These are phyloP conservation scores for Thomomys bottae DNA, from an alignment of 2,113 vertebrate species.

Conservation along the genomic window DNA sequence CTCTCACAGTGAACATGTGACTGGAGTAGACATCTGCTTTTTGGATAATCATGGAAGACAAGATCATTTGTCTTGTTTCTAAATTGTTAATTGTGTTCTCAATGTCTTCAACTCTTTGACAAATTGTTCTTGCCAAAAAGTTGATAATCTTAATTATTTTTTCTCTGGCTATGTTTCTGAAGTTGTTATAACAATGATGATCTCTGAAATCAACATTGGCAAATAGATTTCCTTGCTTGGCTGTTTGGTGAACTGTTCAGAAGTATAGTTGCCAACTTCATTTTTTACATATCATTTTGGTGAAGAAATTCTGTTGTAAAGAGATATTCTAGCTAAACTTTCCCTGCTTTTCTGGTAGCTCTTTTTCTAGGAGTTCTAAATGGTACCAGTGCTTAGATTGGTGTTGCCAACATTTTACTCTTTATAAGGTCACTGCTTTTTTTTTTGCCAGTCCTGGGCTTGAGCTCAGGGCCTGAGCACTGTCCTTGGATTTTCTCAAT, in stretches of 20 bases:
- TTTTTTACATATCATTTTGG: constrained; percentile 3
- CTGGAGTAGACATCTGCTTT: neutral
- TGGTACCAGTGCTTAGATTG: neutral
- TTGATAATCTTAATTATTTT: constrained; percentile 15
- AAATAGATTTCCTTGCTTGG: neutral
- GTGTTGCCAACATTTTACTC: neutral
- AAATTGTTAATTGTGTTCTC: neutral
- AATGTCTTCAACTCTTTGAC: constrained; percentile 12
- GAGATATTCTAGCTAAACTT: neutral
- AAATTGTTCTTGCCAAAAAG: constrained; percentile 9
- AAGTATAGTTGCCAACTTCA: neutral
- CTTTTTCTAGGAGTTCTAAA: neutral
- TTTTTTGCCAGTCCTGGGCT: too few relatives aligned
- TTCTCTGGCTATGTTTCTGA: neutral
- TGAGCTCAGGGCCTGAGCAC: too few relatives aligned
- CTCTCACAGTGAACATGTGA: neutral
- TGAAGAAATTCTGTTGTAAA: constrained; percentile 40
- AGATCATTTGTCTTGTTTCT: constrained; percentile 8
- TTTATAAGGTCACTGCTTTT: neutral
- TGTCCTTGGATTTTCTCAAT: too few relatives aligned
- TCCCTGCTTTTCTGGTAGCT: neutral
- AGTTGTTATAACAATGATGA: neutral
- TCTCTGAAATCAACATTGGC: neutral
- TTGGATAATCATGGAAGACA: neutral
- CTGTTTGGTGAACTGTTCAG: neutral